Conservation (phyloP, 2,113 vertebrate species). For the Eurypyga helias region DNA sequence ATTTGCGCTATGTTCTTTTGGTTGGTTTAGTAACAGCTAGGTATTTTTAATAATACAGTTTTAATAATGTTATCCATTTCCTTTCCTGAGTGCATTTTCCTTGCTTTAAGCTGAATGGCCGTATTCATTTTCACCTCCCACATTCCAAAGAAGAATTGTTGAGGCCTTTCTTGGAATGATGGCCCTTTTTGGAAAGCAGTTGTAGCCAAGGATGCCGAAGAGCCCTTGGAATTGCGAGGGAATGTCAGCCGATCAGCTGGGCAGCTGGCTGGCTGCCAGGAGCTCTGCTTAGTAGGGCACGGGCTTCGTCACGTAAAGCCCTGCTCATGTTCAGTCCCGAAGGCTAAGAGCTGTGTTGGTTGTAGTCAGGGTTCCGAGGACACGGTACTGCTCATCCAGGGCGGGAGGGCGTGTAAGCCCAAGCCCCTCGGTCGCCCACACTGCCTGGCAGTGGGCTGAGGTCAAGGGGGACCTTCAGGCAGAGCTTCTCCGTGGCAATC, state of each 20-base stretch:
- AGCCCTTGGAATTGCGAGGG: background rate
- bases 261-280: background rate
- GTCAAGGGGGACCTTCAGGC: background rate
- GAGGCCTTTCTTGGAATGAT: background rate
- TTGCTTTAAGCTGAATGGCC: background rate
- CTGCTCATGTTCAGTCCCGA: rapidly evolving
- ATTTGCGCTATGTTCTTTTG: background rate
- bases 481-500: background rate
- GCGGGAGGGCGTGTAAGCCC: rapidly evolving
- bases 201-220: background rate
- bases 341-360: background rate
- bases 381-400: rapidly evolving
- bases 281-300: background rate
- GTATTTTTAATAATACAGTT: background rate
- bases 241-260: background rate
- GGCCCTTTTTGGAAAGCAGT: background rate
- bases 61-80: background rate
- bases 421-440: rapidly evolving
- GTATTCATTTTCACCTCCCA: background rate
- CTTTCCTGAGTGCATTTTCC: background rate
- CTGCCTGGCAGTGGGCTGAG: background rate
- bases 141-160: background rate
- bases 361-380: background rate
- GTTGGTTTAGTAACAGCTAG: background rate
- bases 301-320: background rate